Evolutionary conservation across 2,888 invertebrate genomes (phyloP).

Genomic region (Aspidiotus destructor): DNA sequence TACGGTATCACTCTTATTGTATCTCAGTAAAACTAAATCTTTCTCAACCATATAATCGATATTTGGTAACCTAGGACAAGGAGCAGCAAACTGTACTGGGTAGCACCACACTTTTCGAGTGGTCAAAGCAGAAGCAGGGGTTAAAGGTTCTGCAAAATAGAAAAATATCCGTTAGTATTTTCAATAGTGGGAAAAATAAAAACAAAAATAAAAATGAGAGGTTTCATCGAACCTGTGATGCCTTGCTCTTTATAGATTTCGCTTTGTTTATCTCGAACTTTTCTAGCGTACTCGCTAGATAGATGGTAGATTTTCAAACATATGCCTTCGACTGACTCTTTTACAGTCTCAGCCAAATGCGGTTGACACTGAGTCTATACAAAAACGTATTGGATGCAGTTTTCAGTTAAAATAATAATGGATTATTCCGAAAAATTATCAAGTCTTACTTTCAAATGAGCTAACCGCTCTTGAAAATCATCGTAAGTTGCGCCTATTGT

Average conservation of each 20-base stretch:
- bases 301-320: slow-evolving; percentile 87
- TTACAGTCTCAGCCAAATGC: slow-evolving; percentile 87
- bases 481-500: slow-evolving; percentile 90
- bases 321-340: slow-evolving; percentile 87
- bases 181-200: background rate
- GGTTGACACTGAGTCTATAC: slow-evolving; percentile 83
- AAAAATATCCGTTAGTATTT: background rate
- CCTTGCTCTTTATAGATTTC: slow-evolving; percentile 78
- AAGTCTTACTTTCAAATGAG: slow-evolving; percentile 61
- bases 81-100: slow-evolving; percentile 80
- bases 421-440: background rate
- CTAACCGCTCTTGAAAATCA: slow-evolving; percentile 79
- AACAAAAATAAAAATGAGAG: background rate
- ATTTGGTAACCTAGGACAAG: slow-evolving; percentile 72
- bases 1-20: slow-evolving; percentile 69
- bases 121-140: slow-evolving; percentile 57
- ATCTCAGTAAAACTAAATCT: slow-evolving; percentile 75
- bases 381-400: slow-evolving; percentile 14
- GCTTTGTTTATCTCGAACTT: slow-evolving; percentile 78
- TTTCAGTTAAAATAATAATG: background rate
- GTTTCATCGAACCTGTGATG: slow-evolving; percentile 47
- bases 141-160: slow-evolving; percentile 47
- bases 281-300: slow-evolving; percentile 83
- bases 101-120: slow-evolving; percentile 90
- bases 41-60: slow-evolving; percentile 79